Base-by-base conservation (phyloP, 2,113 vertebrate species). In the Odocoileus hemionus region DNA sequence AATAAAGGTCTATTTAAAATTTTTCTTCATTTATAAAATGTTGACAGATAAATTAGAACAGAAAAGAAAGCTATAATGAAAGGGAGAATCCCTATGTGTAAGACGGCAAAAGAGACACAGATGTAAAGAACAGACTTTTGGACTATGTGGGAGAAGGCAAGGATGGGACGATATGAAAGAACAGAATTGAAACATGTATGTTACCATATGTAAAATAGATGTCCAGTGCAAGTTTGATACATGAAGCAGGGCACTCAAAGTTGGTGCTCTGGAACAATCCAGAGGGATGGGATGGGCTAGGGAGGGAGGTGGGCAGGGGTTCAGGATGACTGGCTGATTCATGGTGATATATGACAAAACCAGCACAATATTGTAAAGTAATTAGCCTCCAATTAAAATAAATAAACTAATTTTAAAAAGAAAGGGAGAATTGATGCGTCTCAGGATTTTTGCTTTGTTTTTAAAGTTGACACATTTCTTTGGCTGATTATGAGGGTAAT, bases 381-480 rank as follows among this genome's bases (percentile, higher is more conserved):
- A 70, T 11, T 74, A 39, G 21, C n/a, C 67, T 25, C 67, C 19
- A 74, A 74, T 74, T 23, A 74, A 74, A 74, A 74, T 23, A 12
- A 39, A 70, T 12, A 70, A 36, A 39, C 64, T 70, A 70, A 39
- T 70, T 12, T 67, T 1, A 23, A 39, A 70, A 70, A 39, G 17
- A 96, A 86, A 91, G 90, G 16, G 28, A 60, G 47, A 91, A 90
- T 45, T 85, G 64, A 79, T 47, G 28, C 21, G 30, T 79, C 11
- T 90, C n/a, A 36, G 10, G 0, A 36, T 87, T 28, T 64, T 84
- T 85, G 13, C 1, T 79, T 89, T 96, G 70, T 52, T 91, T 91
- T 86, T 96, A 94, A 96, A 78, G 6, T 47, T 86, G 76, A 82
- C 76, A 57, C n/a, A 84, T 95, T 84, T 88, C 61, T 95, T 93